These are phyloP conservation scores for Heliconius ethilla DNA, from an alignment of 2,888 invertebrate species.

Conservation along the genomic window DNA sequence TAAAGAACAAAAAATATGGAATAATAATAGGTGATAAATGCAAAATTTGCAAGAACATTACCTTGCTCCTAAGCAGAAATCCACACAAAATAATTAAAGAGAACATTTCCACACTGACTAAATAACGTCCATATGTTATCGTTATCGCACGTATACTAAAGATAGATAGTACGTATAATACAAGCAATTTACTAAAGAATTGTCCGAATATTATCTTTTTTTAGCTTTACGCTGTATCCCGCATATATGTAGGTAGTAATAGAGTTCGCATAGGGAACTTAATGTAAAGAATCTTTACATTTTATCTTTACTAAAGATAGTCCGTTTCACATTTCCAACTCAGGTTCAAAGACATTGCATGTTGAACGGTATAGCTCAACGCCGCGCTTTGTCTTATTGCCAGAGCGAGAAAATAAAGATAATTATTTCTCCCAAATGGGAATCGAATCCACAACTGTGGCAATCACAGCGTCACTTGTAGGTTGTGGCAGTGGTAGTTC, in stretches of 20 bases:
- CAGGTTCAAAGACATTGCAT: neutral
- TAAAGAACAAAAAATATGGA: neutral
- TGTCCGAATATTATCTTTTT: neutral
- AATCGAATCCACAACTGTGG: no score
- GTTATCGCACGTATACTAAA: slow-evolving; percentile 24
- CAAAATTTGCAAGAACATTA: neutral
- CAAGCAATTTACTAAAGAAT: neutral
- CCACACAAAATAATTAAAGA: slow-evolving; percentile 23
- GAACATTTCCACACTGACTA: slow-evolving; percentile 12
- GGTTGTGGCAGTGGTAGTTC: no score
- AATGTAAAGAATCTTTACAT: no score
- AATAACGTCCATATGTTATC: slow-evolving; percentile 13
- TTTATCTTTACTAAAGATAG: no score
- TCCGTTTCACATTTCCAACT: neutral
- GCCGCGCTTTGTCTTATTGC: no score
- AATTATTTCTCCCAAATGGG: no score
- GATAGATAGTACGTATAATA: neutral
- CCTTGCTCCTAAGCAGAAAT: slow-evolving; percentile 30
- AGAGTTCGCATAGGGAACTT: neutral
- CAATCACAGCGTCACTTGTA: no score
- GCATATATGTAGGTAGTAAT: no score
- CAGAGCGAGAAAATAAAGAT: no score
- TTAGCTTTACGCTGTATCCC: no score
- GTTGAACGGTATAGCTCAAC: no score
- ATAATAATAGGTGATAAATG: neutral